Evolutionary conservation across 2,113 vertebrate species (phyloP).

Genomic region (Albula glossodonta): DNA sequence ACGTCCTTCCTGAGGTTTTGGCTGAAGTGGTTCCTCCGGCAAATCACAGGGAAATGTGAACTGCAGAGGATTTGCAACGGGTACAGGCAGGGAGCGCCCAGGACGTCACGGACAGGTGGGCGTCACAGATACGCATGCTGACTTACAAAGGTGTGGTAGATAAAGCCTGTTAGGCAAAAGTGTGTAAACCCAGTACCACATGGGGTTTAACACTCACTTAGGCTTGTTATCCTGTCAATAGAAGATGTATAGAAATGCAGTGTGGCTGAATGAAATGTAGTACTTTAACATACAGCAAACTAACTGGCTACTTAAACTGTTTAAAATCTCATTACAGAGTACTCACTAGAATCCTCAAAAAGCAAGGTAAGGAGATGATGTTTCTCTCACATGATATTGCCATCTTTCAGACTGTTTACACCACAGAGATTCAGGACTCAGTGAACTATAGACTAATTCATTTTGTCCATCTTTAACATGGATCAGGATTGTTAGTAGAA

Average conservation of each 20-base stretch:
- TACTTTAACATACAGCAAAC: too few relatives aligned
- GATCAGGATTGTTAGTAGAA: not conserved
- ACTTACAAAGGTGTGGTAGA: not conserved
- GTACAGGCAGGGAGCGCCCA: constrained; percentile 69
- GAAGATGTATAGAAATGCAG: too few relatives aligned
- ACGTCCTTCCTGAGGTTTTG: constrained; percentile 83
- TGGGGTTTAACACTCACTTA: too few relatives aligned
- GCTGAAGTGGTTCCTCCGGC: constrained; percentile 89
- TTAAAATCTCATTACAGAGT: constrained; percentile 68
- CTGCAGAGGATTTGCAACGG: constrained; percentile 83
- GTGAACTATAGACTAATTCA: not conserved
- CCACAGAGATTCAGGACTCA: not conserved
- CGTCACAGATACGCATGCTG: too few relatives aligned
- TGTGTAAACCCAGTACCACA: too few relatives aligned
- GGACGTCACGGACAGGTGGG: constrained; percentile 82
- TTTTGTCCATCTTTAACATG: not conserved
- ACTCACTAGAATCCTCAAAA: constrained; percentile 86
- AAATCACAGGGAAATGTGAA: constrained; percentile 84
- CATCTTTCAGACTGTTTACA: not conserved
- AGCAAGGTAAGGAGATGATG: constrained; percentile 76
- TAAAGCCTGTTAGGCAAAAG: not conserved
- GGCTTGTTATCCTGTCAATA: too few relatives aligned
- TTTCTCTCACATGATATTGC: not conserved
- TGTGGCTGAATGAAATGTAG: too few relatives aligned
- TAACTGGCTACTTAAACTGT: not conserved